Evolutionary conservation across 2,113 vertebrate genomes (phyloP).

Genomic region (Mus spicilegus): DNA sequence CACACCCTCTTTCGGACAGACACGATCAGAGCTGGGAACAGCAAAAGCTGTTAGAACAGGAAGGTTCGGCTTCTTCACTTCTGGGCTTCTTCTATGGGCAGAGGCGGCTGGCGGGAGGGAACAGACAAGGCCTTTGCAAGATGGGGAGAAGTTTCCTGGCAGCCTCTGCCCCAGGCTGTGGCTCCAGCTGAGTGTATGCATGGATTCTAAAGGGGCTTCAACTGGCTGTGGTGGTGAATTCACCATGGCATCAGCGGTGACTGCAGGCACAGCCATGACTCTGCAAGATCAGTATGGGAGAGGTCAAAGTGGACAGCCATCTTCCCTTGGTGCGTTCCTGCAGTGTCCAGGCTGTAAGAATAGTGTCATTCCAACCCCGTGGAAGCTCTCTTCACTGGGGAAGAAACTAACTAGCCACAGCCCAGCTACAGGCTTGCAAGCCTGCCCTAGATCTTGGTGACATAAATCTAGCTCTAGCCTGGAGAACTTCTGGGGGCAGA

Average conservation of each 20-base stretch:
- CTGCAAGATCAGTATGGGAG: rapidly evolving
- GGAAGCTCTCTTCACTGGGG: background rate
- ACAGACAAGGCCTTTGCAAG: background rate
- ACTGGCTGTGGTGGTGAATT: background rate
- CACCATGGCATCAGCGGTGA: background rate
- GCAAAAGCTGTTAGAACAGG: background rate
- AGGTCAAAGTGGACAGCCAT: background rate
- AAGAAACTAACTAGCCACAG: background rate
- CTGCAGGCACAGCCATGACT: rapidly evolving
- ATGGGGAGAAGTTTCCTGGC: background rate
- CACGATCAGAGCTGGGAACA: background rate
- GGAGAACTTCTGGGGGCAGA: no score
- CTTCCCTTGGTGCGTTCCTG: background rate
- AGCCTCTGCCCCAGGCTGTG: rapidly evolving
- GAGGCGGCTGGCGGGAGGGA: background rate
- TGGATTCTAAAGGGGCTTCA: background rate
- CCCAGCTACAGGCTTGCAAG: background rate
- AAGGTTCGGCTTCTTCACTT: background rate
- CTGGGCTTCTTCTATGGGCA: background rate
- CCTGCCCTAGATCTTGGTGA: background rate
- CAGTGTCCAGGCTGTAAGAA: background rate
- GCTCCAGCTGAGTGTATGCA: background rate
- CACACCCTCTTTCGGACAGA: background rate
- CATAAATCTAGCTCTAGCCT: background rate
- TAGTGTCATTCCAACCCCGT: background rate